Evolutionary conservation across 2,113 vertebrate species (phyloP).

Genomic region (Lampris incognitus): DNA sequence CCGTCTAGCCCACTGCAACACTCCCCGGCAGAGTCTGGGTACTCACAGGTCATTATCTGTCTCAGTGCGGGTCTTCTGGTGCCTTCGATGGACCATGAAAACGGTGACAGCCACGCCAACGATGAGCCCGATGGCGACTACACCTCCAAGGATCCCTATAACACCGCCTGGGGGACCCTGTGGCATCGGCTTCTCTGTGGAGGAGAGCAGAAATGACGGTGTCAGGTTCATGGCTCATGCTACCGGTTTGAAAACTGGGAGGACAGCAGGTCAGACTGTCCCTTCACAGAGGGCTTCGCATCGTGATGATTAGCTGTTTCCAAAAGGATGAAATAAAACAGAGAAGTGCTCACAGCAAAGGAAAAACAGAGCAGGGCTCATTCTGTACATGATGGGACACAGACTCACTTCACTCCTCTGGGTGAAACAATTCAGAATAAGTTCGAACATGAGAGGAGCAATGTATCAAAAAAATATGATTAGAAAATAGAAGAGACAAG

Average conservation of each 20-base stretch:
- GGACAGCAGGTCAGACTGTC: no score
- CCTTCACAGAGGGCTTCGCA: neutral
- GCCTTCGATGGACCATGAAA: slow-evolving; percentile 84
- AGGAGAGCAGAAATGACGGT: slow-evolving; percentile 56
- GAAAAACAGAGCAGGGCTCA: neutral
- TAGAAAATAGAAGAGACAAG: slow-evolving; percentile 2
- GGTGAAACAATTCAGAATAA: neutral
- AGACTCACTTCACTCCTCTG: neutral
- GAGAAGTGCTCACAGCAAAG: neutral
- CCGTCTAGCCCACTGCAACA: slow-evolving; percentile 57
- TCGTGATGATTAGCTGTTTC: neutral
- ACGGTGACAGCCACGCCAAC: slow-evolving; percentile 83
- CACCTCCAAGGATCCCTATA: slow-evolving; percentile 86
- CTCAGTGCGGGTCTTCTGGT: slow-evolving; percentile 83
- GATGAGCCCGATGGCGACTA: slow-evolving; percentile 84
- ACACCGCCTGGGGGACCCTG: slow-evolving; percentile 84
- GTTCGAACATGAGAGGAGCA: slow-evolving; percentile 11
- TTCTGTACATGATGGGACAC: neutral
- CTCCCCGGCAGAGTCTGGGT: slow-evolving; percentile 52
- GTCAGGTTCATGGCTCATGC: slow-evolving; percentile 59
- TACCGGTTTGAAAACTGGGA: slow-evolving; percentile 1
- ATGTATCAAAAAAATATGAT: slow-evolving; percentile 5
- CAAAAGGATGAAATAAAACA: neutral
- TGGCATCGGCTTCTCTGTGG: slow-evolving; percentile 89
- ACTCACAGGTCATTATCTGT: slow-evolving; percentile 89